Evolutionary conservation across 1,140 invertebrate species (phyloP).

Genomic region (Kradibia gibbosae): DNA sequence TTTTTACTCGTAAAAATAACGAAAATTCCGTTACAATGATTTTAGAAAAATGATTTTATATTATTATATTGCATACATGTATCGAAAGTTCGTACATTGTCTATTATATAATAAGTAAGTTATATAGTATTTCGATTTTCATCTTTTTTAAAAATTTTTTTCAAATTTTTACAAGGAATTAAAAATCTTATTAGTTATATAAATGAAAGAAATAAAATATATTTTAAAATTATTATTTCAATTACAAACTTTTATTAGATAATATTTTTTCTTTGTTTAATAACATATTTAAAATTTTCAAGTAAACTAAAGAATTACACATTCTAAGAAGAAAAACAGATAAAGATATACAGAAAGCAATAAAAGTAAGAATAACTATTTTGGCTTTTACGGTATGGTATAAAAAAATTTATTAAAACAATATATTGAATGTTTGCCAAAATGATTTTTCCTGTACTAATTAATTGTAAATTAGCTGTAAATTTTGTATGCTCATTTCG

Average conservation of each 20-base stretch:
- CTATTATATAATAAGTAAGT: neutral
- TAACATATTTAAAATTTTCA: neutral
- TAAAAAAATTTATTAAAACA: conserved; percentile 59
- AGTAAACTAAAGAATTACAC: too few species aligned
- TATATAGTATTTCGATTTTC: neutral
- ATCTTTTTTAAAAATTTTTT: too few species aligned
- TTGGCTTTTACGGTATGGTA: conserved; percentile 61
- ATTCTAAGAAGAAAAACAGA: too few species aligned
- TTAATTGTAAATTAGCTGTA: neutral
- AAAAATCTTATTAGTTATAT: neutral
- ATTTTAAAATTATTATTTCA: too few species aligned
- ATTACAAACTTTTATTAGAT: too few species aligned
- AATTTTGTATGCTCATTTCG: neutral
- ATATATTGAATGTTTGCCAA: conserved; percentile 62
- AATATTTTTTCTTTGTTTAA: too few species aligned
- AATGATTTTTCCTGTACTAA: conserved; percentile 58
- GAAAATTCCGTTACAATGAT: neutral
- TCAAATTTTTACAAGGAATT: too few species aligned
- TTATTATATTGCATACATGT: neutral
- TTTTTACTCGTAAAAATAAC: neutral
- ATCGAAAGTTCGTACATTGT: neutral
- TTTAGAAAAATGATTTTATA: neutral
- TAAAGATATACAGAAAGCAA: conserved; percentile 4
- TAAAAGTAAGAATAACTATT: neutral
- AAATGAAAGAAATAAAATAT: neutral